Percentiles rank a stretch among this genome's conserved stretches.
phyloP scores from a whole-genome alignment of 2,797 vertebrate species.

The Hemitrygon akajei region DNA sequence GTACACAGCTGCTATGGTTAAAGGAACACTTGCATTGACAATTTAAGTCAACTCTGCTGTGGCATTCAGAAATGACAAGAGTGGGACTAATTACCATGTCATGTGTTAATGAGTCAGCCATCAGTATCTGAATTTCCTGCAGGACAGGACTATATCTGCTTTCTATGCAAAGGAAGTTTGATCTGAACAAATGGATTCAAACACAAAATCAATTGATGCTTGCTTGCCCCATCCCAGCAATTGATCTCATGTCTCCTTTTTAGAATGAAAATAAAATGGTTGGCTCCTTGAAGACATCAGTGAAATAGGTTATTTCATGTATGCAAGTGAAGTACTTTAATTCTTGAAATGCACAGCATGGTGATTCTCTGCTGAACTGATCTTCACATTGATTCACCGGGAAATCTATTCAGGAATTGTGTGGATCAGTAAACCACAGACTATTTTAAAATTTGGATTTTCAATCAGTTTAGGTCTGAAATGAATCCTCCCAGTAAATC shows the following conservation, averaged over 20 bases:
- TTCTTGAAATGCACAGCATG: background rate
- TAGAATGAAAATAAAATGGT: background rate
- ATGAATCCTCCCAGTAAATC: background rate
- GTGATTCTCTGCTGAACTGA: background rate
- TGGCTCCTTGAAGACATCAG: background rate
- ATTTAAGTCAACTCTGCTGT: conserved; percentile 37
- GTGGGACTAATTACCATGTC: conserved; percentile 9
- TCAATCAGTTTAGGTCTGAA: background rate
- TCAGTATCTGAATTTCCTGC: conserved; percentile 11
- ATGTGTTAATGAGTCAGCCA: background rate
- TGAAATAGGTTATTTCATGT: background rate
- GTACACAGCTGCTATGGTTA: conserved; percentile 47
- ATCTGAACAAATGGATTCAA: conserved; percentile 2
- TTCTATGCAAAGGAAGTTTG: background rate
- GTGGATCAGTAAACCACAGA: background rate
- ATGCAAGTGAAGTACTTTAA: background rate
- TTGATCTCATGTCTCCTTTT: background rate
- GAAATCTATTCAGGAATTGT: background rate
- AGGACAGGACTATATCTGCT: background rate
- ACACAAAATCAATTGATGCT: background rate
- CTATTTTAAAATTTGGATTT: background rate
- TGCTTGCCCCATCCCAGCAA: background rate
- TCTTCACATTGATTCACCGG: background rate
- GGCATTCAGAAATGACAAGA: background rate
- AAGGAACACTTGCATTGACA: conserved; percentile 47